Conservation (phyloP, 2,888 invertebrate species). For the Lithosia quadra region DNA sequence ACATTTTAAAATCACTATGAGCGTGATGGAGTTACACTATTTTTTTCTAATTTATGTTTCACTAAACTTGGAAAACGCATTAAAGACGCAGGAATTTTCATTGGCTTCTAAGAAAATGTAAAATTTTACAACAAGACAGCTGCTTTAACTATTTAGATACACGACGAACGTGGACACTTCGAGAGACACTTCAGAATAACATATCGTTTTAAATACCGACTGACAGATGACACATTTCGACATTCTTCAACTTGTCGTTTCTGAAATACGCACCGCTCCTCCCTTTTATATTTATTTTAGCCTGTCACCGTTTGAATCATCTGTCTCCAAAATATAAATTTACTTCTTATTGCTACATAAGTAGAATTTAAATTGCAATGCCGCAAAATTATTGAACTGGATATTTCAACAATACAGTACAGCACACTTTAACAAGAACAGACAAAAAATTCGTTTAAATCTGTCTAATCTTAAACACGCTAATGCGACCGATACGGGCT, state of each 20-base stretch:
- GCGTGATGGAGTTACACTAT: constrained; percentile 42
- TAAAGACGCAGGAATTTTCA: constrained; percentile 71
- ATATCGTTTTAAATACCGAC: constrained; percentile 86
- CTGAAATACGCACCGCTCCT: constrained; percentile 76
- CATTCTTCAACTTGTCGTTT: constrained; percentile 86
- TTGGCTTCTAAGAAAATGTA: constrained; percentile 71
- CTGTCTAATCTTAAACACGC: constrained; percentile 65
- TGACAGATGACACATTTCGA: constrained; percentile 87
- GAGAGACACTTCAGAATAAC: constrained; percentile 80
- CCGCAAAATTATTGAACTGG: constrained; percentile 21
- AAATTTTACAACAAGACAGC: constrained; percentile 76
- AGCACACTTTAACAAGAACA: constrained; percentile 70
- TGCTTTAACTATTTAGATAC: constrained; percentile 81
- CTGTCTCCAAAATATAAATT: constrained; percentile 39
- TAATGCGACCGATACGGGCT: constrained; percentile 72
- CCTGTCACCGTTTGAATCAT: constrained; percentile 62
- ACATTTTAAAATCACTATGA: constrained; percentile 43
- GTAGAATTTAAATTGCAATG: constrained; percentile 51
- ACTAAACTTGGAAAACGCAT: constrained; percentile 57
- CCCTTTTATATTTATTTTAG: constrained; percentile 78
- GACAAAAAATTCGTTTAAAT: constrained; percentile 70
- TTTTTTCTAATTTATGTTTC: constrained; percentile 61
- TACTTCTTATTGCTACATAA: constrained; percentile 52
- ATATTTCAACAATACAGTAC: constrained; percentile 60
- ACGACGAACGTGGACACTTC: constrained; percentile 68